These are phyloP conservation scores for Taeniopygia guttata DNA, from an alignment of 2,797 vertebrate species.

Conservation along the genomic window DNA sequence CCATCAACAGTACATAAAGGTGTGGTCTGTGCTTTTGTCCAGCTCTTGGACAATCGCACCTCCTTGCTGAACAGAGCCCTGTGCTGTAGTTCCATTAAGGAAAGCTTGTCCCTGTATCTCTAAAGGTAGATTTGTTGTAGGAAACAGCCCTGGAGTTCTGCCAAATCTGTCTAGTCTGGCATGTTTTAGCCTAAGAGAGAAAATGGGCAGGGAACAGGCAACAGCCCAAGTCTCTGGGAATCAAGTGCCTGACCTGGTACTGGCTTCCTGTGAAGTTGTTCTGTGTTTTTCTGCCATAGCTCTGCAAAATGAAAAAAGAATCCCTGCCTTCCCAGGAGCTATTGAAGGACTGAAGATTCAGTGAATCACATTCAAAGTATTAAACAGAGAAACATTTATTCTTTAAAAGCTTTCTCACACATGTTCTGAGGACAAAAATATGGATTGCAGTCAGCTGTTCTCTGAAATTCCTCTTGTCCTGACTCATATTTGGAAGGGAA, in stretches of 20 bases:
- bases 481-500: slow-evolving; percentile 3
- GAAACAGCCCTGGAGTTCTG: neutral
- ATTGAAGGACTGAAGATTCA: neutral
- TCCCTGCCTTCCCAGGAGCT: neutral
- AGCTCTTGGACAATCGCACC: neutral
- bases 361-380: neutral
- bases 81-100: neutral
- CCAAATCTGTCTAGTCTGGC: neutral
- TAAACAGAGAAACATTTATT: neutral
- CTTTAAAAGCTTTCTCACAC: neutral
- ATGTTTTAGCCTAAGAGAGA: neutral
- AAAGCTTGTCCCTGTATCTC: neutral
- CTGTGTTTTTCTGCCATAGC: neutral
- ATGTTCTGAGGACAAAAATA: neutral
- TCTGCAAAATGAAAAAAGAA: neutral
- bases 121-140: neutral
- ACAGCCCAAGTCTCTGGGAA: neutral
- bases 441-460: neutral
- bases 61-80: neutral
- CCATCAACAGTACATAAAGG: neutral
- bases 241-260: neutral
- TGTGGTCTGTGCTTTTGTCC: neutral
- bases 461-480: slow-evolving; percentile 16
- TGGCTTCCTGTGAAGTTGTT: neutral
- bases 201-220: neutral